Base-by-base conservation (phyloP, 2,797 vertebrate genomes). In the Caiman crocodilus region DNA sequence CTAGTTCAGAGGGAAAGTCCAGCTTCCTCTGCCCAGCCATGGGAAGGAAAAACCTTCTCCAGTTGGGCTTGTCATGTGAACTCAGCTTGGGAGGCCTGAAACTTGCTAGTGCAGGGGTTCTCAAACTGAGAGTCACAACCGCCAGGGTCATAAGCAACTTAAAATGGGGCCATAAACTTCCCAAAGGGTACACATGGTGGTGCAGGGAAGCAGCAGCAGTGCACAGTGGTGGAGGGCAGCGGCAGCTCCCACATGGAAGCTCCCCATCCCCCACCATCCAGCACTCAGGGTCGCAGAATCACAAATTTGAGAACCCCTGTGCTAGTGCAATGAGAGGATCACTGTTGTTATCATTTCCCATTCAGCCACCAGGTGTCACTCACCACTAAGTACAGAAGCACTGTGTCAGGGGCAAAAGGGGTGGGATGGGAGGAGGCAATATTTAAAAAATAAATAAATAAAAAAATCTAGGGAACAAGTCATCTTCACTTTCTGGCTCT, bases 341-440 rank as follows among this genome's bases (percentile, higher is more conserved):
- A 50, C 42, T 50, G 42, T 42, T 42, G 42, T 35, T 80, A 82
- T 56, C 8, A 57, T 35, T 90, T 32, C 35, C 58, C 32, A 57
- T 82, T 56, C 87, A 4, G 3, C 92, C 96, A 84, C 93, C 94
- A 95, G 96, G 55, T 95, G 96, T 94, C 96, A 85, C 93, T 86
- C 94, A 85, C 88, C 90, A 83, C 93, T 90, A 90, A 92, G 86
- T 61, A 7, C 1, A 86, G 15, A 55, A 78, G 4, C 13, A 23
- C 2, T 16, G n/a, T 55, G 79, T 57, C 14, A 64, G 26, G 26
- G 1, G 6, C 7, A 30, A 78, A 90, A 83, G 20, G 25, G 81
- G 2, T 1, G 30, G 42, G 42, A 50, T 50, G 42, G 42, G 42
- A 50, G 42, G 42, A 10, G 42, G 42, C 42, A 50, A 50, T 50